Percentiles rank a stretch among this genome's conserved stretches.
phyloP scores from a whole-genome alignment of 2,888 invertebrate genomes.

The Sesamia inferens region DNA sequence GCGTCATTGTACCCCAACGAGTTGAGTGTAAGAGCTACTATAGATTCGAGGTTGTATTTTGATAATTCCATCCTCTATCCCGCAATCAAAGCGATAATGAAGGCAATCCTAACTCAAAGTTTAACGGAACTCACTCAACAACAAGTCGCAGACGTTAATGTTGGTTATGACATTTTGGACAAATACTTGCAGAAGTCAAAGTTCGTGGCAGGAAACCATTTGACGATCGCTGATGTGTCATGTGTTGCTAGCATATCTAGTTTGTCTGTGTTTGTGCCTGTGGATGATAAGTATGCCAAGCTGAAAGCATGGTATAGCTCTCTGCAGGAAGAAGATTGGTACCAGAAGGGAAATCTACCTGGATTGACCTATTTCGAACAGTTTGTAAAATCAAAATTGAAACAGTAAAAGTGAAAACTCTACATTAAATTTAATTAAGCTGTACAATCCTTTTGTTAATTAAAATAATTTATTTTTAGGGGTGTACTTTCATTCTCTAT shows the following conservation, averaged over 20 bases:
- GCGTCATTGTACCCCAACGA: constrained; percentile 71
- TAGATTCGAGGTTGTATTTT: constrained; percentile 71
- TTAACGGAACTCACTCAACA: constrained; percentile 12
- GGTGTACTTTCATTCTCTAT: neutral
- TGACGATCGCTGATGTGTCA: constrained; percentile 29
- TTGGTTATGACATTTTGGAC: constrained; percentile 17
- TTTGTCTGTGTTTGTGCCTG: neutral
- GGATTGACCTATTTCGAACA: constrained; percentile 9
- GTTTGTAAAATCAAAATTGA: constrained; percentile 1
- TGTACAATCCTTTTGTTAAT: neutral
- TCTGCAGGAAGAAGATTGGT: constrained; percentile 23
- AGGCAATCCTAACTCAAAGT: neutral
- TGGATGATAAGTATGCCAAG: constrained; percentile 21
- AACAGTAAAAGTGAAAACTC: neutral
- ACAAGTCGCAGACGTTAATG: neutral
- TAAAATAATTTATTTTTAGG: neutral
- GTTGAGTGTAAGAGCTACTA: constrained; percentile 61
- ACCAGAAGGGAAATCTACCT: constrained; percentile 19
- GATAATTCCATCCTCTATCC: constrained; percentile 68
- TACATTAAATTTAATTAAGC: neutral
- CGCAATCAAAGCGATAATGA: constrained; percentile 34
- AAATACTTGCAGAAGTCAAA: constrained; percentile 36
- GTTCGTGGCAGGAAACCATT: constrained; percentile 20
- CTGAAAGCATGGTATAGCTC: constrained; percentile 18
- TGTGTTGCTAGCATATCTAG: constrained; percentile 21